Evolutionary conservation across 2,888 invertebrate genomes (phyloP), one percentile per base, ranked within the genome.

Genomic region (Nomada goodeniana): DNA sequence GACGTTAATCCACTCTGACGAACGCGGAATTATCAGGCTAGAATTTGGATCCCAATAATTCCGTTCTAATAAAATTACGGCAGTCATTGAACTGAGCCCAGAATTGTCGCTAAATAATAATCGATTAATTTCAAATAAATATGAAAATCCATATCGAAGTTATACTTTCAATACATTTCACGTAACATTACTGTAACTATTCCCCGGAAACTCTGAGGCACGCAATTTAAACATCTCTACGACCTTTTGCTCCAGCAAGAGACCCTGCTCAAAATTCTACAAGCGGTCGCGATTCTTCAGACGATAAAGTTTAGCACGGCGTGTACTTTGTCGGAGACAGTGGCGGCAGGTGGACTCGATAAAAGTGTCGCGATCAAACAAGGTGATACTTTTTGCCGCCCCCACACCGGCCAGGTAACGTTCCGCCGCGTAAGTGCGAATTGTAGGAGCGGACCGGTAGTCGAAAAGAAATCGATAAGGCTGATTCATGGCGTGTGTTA

Each of bases 251-350:
- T 15, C 47, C 3, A 1, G 18, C 10, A 60, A 36, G 42, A 36
- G 36, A 9, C 20, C 20, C 42, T 44, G 18, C 75, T 80, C 76
- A 85, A 72, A 88, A 88, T 88, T 88, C 84, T 82, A 82, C 84
- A 84, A 79, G 44, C 15, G 52, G 18, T 18, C 13, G 26, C 11
- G 42, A 63, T 70, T 23, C 26, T 47, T 42, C 11, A 9, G 5
- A 18, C 23, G 69, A 76, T 76, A 59, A 64, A 53, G 52, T 64
- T 36, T 59, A 36, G 64, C 26, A 11, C 11, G 29, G 15, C 50
- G 50, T 80, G 57, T 77, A 59, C 57, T 64, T 53, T 44, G 42
- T n/a, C 20, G 50, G 13, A 64, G 47, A 64, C 68, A 47, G 47
- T 36, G 63, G 57, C 67, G 50, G 65, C 74, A 52, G 47, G 65